Evolutionary conservation across 2,797 vertebrate species (phyloP).

Genomic region (Orestias chungarensis): DNA sequence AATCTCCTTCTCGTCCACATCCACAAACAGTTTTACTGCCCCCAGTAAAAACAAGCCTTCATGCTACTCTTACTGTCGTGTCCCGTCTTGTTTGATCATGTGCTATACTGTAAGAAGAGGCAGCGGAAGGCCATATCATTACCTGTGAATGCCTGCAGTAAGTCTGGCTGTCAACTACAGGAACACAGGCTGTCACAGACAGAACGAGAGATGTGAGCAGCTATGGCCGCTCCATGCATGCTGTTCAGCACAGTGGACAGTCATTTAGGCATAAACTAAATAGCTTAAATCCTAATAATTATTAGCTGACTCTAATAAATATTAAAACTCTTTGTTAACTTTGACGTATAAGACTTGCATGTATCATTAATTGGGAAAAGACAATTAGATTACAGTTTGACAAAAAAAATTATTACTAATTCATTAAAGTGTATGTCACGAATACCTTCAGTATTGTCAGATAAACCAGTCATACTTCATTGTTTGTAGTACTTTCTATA

Average conservation of each 20-base stretch:
- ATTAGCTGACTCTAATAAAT: too few relatives aligned
- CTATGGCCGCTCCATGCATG: background rate
- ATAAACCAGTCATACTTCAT: too few relatives aligned
- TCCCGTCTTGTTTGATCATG: constrained; percentile 64
- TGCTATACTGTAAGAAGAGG: constrained; percentile 58
- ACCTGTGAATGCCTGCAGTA: constrained; percentile 62
- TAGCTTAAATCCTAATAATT: background rate
- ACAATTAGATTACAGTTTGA: background rate
- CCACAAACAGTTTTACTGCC: constrained; percentile 37
- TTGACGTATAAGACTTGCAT: background rate
- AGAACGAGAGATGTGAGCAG: constrained; percentile 14
- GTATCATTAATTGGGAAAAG: background rate
- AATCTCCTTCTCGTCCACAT: constrained; percentile 37
- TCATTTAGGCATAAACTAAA: background rate
- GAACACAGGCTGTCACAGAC: constrained; percentile 20
- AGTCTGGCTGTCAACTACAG: constrained; percentile 28
- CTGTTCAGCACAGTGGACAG: background rate
- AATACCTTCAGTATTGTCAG: too few relatives aligned
- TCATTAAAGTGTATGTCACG: too few relatives aligned
- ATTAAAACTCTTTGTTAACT: background rate
- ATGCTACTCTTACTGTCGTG: constrained; percentile 46
- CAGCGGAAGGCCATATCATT: constrained; percentile 58
- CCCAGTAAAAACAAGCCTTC: constrained; percentile 44
- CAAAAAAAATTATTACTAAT: too few relatives aligned
- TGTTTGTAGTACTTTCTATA: background rate